These are phyloP conservation scores for Sinopyrophorus schimmeli DNA, from an alignment of 2,888 invertebrate genomes.

Conservation along the genomic window DNA sequence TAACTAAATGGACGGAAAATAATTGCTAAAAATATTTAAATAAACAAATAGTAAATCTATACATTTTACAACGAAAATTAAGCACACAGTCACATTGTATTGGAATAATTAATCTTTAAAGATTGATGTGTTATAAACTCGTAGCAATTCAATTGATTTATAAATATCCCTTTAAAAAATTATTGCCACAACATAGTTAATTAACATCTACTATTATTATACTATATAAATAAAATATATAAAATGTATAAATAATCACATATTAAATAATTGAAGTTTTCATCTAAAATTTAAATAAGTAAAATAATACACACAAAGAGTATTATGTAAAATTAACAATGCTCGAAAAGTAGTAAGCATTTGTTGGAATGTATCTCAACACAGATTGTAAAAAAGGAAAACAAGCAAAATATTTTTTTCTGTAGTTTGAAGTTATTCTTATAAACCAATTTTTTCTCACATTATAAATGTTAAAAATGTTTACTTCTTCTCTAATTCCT, in stretches of 20 bases:
- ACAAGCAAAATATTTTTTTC: too few species aligned
- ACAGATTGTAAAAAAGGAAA: too few species aligned
- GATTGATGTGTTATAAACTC: too few species aligned
- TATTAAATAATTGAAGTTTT: constrained; percentile 13
- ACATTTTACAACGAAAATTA: not conserved
- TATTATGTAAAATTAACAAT: constrained; percentile 1
- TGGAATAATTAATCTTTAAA: too few species aligned
- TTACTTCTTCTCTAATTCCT: constrained; percentile 3
- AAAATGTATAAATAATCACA: constrained; percentile 21
- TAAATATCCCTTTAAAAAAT: constrained; percentile 6
- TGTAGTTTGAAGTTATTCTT: too few species aligned
- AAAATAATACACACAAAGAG: constrained; percentile 7
- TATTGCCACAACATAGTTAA: not conserved
- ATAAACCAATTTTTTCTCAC: constrained; percentile 3
- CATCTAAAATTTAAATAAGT: not conserved
- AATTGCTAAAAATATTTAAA: not conserved
- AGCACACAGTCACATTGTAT: too few species aligned
- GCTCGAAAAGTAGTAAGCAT: not conserved
- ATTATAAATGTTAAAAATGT: constrained; percentile 4
- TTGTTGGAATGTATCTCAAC: constrained; percentile 5
- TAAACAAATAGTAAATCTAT: not conserved
- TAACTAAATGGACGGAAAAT: constrained; percentile 12
- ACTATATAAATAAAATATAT: constrained; percentile 15
- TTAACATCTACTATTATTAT: constrained; percentile 19
- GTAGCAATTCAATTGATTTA: too few species aligned